Percentiles rank a stretch among this genome's conserved stretches.
Evolutionary conservation across 2,113 vertebrate genomes (phyloP).

Genomic region (Galbula dea): DNA sequence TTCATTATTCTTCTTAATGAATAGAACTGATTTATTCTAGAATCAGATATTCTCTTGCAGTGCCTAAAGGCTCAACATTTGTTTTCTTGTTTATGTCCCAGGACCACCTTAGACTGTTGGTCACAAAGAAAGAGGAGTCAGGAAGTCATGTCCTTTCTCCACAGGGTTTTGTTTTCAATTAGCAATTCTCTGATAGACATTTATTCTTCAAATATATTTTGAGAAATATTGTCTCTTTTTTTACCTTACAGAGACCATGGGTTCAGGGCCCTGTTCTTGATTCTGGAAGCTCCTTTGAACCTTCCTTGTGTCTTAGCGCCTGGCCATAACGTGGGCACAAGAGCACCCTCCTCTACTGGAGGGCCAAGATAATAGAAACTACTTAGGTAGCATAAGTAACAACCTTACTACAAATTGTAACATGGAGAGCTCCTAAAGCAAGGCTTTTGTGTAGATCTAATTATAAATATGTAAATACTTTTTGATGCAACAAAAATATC

Average conservation of each 20-base stretch:
- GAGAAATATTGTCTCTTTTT: not conserved
- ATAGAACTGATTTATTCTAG: not conserved
- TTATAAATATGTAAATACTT: not conserved
- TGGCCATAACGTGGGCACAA: no score
- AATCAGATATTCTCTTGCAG: not conserved
- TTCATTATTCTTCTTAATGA: no score
- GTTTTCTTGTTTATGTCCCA: not conserved
- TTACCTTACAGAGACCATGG: not conserved
- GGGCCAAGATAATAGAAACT: not conserved
- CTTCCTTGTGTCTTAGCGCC: not conserved
- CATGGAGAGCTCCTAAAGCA: not conserved
- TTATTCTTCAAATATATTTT: not conserved
- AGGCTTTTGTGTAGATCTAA: not conserved
- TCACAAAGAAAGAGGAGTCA: not conserved
- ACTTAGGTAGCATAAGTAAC: not conserved
- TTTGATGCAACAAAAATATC: slow-evolving; percentile 4
- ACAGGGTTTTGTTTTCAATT: not conserved
- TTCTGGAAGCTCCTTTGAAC: not conserved
- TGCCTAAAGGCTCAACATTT: not conserved
- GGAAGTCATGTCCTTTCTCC: not conserved
- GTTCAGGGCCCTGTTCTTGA: not conserved
- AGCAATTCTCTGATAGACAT: not conserved
- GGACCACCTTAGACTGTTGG: not conserved
- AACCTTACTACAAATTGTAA: not conserved
- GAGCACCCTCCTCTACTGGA: not conserved